phyloP scores from a whole-genome alignment of 2,888 invertebrate genomes.

The Nebria brevicollis region DNA sequence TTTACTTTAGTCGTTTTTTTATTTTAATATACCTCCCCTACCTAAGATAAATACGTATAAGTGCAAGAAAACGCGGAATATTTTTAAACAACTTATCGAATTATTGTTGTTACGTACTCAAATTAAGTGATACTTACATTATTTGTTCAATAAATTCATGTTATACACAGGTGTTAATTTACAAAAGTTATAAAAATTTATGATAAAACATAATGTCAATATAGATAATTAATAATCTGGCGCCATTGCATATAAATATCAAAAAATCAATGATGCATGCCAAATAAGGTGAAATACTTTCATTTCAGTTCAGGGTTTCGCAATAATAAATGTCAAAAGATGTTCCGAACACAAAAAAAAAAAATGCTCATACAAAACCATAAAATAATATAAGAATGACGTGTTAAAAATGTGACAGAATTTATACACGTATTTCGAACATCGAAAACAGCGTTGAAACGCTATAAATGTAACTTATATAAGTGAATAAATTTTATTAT shows the following conservation, averaged over 20 bases:
- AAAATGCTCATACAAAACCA: neutral
- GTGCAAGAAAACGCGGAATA: no score
- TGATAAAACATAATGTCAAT: neutral
- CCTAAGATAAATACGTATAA: no score
- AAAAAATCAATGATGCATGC: neutral
- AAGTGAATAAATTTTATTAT: neutral
- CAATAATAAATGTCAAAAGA: neutral
- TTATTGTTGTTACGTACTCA: neutral
- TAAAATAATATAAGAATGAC: neutral
- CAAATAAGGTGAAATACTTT: neutral
- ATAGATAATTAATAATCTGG: neutral
- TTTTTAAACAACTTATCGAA: no score
- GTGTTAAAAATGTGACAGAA: no score
- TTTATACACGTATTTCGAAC: no score
- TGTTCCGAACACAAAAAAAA: neutral
- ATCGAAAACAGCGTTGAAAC: neutral
- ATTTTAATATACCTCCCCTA: no score
- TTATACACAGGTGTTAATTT: neutral
- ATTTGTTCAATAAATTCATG: neutral
- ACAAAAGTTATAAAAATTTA: neutral
- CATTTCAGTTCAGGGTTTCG: neutral
- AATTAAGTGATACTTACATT: neutral
- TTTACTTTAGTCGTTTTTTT: no score
- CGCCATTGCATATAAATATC: neutral
- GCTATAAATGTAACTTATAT: neutral